Conservation (phyloP, 1,140 invertebrate species). For the Coelopa frigida region DNA sequence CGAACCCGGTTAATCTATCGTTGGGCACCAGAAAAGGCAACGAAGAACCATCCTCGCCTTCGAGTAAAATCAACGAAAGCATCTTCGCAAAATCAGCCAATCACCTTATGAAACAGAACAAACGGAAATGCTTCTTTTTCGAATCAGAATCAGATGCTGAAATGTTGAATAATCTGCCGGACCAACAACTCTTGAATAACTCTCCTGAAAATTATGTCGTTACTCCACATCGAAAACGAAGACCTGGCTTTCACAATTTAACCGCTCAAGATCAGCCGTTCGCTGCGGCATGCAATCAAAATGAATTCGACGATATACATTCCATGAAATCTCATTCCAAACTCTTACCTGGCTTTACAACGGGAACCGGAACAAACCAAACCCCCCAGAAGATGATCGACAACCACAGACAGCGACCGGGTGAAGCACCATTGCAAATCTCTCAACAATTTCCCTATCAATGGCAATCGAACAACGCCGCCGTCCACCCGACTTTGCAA, state of each 20-base stretch:
- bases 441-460: slow-evolving; percentile 37
- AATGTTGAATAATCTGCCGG: slow-evolving; percentile 53
- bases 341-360: too few species aligned
- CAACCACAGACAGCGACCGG: slow-evolving; percentile 25
- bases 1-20: slow-evolving; percentile 71
- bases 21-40: too few species aligned
- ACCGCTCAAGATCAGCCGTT: slow-evolving; percentile 78
- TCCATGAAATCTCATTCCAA: slow-evolving; percentile 36
- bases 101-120: slow-evolving; percentile 37
- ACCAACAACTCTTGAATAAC: slow-evolving; percentile 57
- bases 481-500: slow-evolving; percentile 33
- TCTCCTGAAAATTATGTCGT: slow-evolving; percentile 71
- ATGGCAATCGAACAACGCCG: slow-evolving; percentile 27
- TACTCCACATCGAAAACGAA: slow-evolving; percentile 71
- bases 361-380: too few species aligned
- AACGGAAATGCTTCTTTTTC: slow-evolving; percentile 59
- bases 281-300: slow-evolving; percentile 64
- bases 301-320: slow-evolving; percentile 57
- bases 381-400: too few species aligned
- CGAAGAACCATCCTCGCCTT: too few species aligned
- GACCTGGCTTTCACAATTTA: slow-evolving; percentile 76
- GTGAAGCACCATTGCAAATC: slow-evolving; percentile 30
- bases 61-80: too few species aligned
- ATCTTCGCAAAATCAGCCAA: slow-evolving; percentile 22
- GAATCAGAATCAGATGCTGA: slow-evolving; percentile 53